Percentiles rank a stretch among this genome's conserved stretches.
Evolutionary conservation across 2,888 invertebrate species (phyloP).

Genomic region (Cecidostiba fungosa): DNA sequence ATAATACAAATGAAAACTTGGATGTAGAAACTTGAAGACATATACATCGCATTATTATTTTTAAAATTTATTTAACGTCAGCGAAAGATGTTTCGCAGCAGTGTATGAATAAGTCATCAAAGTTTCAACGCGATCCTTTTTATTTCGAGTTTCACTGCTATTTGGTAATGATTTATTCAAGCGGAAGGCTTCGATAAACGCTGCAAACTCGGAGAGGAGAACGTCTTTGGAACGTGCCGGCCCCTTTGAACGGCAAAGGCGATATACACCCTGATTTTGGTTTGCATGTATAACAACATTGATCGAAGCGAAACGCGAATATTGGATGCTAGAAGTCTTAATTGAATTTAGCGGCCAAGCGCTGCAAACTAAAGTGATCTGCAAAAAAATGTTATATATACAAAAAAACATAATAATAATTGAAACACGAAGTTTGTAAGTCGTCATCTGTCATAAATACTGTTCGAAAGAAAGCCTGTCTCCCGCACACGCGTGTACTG

Average conservation of each 20-base stretch:
- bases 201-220: not conserved
- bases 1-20: not conserved
- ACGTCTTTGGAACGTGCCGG: not conserved
- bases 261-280: slow-evolving; percentile 5
- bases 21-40: too few species aligned
- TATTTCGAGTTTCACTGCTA: not conserved
- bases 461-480: too few species aligned
- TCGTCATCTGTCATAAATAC: too few species aligned
- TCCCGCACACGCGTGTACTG: not conserved
- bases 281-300: not conserved
- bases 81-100: not conserved
- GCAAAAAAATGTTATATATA: too few species aligned
- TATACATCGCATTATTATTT: too few species aligned
- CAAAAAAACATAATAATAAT: not conserved
- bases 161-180: slow-evolving; percentile 43
- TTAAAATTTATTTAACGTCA: not conserved
- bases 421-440: not conserved
- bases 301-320: slow-evolving; percentile 1
- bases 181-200: slow-evolving; percentile 18
- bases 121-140: not conserved
- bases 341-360: not conserved
- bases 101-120: not conserved
- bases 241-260: slow-evolving; percentile 12
- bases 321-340: not conserved
- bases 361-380: not conserved